These are phyloP conservation scores for Nematopogon swammerdamellus DNA, from an alignment of 2,888 invertebrate genomes.

Conservation along the genomic window DNA sequence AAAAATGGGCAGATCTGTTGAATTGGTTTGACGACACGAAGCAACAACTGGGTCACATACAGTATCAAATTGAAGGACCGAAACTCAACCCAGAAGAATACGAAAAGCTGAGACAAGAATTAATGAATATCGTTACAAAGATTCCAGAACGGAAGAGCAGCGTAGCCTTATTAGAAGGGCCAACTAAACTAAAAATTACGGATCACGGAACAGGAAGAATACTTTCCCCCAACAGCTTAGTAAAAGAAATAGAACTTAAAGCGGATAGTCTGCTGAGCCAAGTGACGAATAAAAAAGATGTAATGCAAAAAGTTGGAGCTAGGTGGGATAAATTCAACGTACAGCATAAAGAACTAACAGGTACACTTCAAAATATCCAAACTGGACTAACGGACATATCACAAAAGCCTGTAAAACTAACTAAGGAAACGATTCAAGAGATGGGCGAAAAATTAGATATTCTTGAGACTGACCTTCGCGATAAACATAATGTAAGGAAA, in stretches of 20 bases:
- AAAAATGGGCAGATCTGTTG: slow-evolving; percentile 80
- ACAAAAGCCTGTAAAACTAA: slow-evolving; percentile 41
- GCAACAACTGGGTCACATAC: slow-evolving; percentile 75
- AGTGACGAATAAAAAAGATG: slow-evolving; percentile 63
- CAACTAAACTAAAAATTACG: slow-evolving; percentile 63
- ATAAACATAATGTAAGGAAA: slow-evolving; percentile 62
- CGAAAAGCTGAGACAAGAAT: slow-evolving; percentile 64
- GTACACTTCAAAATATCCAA: slow-evolving; percentile 61
- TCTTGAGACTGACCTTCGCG: slow-evolving; percentile 54
- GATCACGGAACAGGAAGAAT: slow-evolving; percentile 69
- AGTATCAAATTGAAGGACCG: slow-evolving; percentile 75
- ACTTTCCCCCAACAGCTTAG: slow-evolving; percentile 67
- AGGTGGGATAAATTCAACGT: slow-evolving; percentile 77
- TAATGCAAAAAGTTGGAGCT: slow-evolving; percentile 66
- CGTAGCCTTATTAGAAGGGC: slow-evolving; percentile 65
- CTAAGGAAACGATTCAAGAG: slow-evolving; percentile 44
- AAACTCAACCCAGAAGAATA: slow-evolving; percentile 70
- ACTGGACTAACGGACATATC: slow-evolving; percentile 55
- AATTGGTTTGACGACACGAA: slow-evolving; percentile 79
- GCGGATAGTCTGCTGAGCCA: slow-evolving; percentile 64
- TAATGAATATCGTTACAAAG: slow-evolving; percentile 64
- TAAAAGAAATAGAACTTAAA: slow-evolving; percentile 71
- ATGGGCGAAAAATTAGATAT: slow-evolving; percentile 50
- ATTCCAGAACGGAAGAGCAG: slow-evolving; percentile 69
- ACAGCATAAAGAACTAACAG: slow-evolving; percentile 66